Evolutionary conservation across 2,113 vertebrate species (phyloP).

Genomic region (rabbit (Oryctolagus cuniculus)): mOryCun1.1 NC_091453.1:29370001-29370500

Average conservation of each 20-base stretch:
- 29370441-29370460: slow-evolving; percentile 15
- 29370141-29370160: slow-evolving; percentile 70
- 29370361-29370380: slow-evolving; percentile 57
- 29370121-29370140: slow-evolving; percentile 70
- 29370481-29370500: slow-evolving; percentile 58
- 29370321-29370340: neutral
- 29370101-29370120: slow-evolving; percentile 78
- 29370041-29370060: slow-evolving; percentile 73
- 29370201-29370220: slow-evolving; percentile 39
- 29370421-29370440: slow-evolving; percentile 37
- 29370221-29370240: slow-evolving; percentile 70
- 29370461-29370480: slow-evolving; percentile 54
- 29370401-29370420: slow-evolving; percentile 53
- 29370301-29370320: slow-evolving; percentile 69
- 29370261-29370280: slow-evolving; percentile 64
- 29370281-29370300: slow-evolving; percentile 62
- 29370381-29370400: slow-evolving; percentile 37
- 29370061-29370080: slow-evolving; percentile 75
- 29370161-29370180: slow-evolving; percentile 79
- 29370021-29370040: slow-evolving; percentile 73
- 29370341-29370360: slow-evolving; percentile 11
- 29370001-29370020: slow-evolving; percentile 66
- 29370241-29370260: slow-evolving; percentile 56
- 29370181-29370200: slow-evolving; percentile 69
- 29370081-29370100: slow-evolving; percentile 67